A percentile compares a stretch with the other conserved stretches of the same genome.
phyloP scores from a whole-genome alignment of 2,113 vertebrate genomes.

The Zosterops hypoxanthus region DNA sequence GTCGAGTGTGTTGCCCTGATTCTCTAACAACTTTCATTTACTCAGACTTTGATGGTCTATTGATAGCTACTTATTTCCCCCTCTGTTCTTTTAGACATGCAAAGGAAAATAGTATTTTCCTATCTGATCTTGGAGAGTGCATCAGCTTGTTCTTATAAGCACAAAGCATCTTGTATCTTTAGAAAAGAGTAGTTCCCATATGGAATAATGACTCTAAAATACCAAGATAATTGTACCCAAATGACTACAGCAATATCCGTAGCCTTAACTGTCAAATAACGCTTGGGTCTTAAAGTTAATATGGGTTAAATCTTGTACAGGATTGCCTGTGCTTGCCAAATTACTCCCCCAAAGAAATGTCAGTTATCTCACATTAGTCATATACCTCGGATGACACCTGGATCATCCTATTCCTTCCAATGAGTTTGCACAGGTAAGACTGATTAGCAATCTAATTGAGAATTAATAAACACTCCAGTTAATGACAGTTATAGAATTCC shows the following conservation, averaged over 20 bases:
- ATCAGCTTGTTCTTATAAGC: background rate
- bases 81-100: background rate
- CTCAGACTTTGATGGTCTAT: background rate
- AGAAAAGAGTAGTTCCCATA: background rate
- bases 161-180: background rate
- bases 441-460: constrained; percentile 51
- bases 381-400: background rate
- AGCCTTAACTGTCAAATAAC: background rate
- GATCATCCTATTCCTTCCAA: background rate
- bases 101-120: background rate
- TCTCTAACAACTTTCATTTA: background rate
- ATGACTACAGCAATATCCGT: background rate
- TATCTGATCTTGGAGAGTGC: background rate
- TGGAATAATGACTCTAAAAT: background rate
- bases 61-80: background rate
- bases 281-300: background rate
- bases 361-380: background rate
- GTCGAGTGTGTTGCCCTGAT: background rate
- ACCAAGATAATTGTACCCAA: background rate
- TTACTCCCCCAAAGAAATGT: background rate
- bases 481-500: constrained; percentile 63
- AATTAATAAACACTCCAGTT: constrained; percentile 64
- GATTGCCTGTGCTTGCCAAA: background rate
- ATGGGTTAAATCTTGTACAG: background rate
- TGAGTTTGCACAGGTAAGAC: constrained; percentile 29